These are phyloP conservation scores for Fulica atra DNA, from an alignment of 2,113 vertebrate species.

Conservation along the genomic window DNA sequence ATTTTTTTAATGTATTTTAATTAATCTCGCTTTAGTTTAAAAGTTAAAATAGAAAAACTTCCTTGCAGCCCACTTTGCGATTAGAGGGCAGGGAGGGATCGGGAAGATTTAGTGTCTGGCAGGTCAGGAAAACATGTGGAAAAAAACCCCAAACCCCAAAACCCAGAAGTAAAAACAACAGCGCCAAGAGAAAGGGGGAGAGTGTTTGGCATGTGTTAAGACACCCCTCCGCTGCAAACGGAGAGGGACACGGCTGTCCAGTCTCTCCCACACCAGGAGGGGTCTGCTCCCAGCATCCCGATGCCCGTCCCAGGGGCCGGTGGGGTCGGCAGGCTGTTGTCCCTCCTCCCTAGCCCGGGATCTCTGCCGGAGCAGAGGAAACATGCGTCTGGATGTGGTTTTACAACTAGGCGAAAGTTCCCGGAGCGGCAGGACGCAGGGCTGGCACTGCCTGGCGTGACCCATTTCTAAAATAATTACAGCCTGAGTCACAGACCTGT, in stretches of 20 bases:
- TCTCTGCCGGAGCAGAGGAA: neutral
- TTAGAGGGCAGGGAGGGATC: neutral
- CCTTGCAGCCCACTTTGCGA: neutral
- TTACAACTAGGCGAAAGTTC: constrained; percentile 65
- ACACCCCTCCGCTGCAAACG: neutral
- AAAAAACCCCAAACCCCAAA: neutral
- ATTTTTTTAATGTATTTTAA: constrained; percentile 55
- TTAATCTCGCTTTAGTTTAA: neutral
- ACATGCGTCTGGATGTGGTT: constrained; percentile 8
- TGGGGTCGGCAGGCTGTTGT: neutral
- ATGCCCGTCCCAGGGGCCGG: neutral
- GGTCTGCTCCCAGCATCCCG: neutral
- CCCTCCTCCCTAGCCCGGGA: neutral
- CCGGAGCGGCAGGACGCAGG: constrained; percentile 25
- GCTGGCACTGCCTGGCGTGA: constrained; percentile 69
- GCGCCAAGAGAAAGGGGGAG: neutral
- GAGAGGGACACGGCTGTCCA: neutral
- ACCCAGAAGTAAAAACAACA: constrained; percentile 30
- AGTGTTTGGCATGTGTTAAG: neutral
- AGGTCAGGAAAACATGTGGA: constrained; percentile 25
- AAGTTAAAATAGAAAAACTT: neutral
- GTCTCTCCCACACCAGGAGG: neutral
- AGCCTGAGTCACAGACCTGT: constrained; percentile 78
- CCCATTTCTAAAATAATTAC: constrained; percentile 79
- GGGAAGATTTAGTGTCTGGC: constrained; percentile 32